Evolutionary conservation across 1,140 invertebrate genomes (phyloP).

Genomic region (Dolichoris vasculosae): DNA sequence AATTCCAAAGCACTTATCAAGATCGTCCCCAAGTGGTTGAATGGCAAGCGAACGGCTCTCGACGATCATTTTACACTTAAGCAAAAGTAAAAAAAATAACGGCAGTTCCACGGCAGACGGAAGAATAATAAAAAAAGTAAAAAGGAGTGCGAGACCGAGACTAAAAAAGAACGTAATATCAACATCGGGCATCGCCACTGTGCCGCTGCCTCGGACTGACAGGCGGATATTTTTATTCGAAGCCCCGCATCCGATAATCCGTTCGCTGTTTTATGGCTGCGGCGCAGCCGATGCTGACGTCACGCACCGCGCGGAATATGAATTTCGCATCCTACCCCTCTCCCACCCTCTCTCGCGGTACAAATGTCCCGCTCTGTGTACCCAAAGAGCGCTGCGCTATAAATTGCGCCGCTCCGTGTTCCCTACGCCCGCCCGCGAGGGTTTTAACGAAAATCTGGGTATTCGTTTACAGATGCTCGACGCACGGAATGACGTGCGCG

Average conservation of each 20-base stretch:
- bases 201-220: slow-evolving; percentile 61
- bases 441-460: slow-evolving; percentile 53
- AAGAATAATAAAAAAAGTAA: slow-evolving; percentile 11
- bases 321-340: slow-evolving; percentile 31
- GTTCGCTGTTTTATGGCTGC: slow-evolving; percentile 68
- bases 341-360: not conserved
- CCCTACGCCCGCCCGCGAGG: slow-evolving; percentile 18
- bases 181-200: slow-evolving; percentile 33
- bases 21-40: slow-evolving; percentile 25
- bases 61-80: slow-evolving; percentile 39
- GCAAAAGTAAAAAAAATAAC: slow-evolving; percentile 24
- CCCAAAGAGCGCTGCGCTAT: slow-evolving; percentile 55
- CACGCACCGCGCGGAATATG: slow-evolving; percentile 56
- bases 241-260: slow-evolving; percentile 68
- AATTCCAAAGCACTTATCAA: slow-evolving; percentile 37
- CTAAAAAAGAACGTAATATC: slow-evolving; percentile 16
- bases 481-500: slow-evolving; percentile 53
- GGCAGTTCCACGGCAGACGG: not conserved
- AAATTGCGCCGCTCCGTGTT: slow-evolving; percentile 56
- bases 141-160: not conserved
- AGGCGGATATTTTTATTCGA: slow-evolving; percentile 69
- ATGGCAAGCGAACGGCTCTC: slow-evolving; percentile 1
- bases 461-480: slow-evolving; percentile 54
- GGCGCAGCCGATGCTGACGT: slow-evolving; percentile 56
- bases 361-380: slow-evolving; percentile 37